Conservation (phyloP, 2,888 invertebrate species). For the Drosophila demipolita region DNA sequence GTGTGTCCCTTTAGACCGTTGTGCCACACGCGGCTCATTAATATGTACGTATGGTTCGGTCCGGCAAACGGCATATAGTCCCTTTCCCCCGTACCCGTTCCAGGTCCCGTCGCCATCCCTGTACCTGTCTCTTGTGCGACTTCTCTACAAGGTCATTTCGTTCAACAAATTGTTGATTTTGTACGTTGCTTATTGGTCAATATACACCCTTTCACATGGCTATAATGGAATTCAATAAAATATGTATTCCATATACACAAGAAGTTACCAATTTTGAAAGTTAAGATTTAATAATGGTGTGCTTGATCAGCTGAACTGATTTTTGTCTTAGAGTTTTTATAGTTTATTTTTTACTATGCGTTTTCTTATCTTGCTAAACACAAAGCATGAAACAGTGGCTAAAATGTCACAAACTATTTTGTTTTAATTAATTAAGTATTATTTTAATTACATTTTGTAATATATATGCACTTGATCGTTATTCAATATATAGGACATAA, state of each 20-base stretch:
- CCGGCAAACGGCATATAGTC: conserved; percentile 13
- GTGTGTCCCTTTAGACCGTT: conserved; percentile 23
- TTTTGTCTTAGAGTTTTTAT: neutral
- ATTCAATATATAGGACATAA: too few relatives aligned
- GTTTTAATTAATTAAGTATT: too few relatives aligned
- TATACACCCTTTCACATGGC: neutral
- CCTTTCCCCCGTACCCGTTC: neutral
- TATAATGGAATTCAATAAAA: neutral
- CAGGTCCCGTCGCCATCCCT: neutral
- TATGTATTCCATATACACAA: neutral
- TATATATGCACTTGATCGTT: too few relatives aligned
- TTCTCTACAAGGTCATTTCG: conserved; percentile 61
- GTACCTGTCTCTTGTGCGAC: conserved; percentile 15
- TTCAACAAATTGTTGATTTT: conserved; percentile 55
- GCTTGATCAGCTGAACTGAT: neutral
- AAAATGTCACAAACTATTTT: too few relatives aligned
- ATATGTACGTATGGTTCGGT: conserved; percentile 60
- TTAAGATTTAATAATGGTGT: neutral
- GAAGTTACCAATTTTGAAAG: neutral
- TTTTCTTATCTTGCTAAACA: neutral
- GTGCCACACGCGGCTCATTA: conserved; percentile 70
- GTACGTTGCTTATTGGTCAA: conserved; percentile 4
- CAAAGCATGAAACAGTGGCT: too few relatives aligned
- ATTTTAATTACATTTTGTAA: too few relatives aligned
- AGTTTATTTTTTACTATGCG: neutral